Evolutionary conservation across 2,113 vertebrate species (phyloP).

Genomic region (Corythaeola cristata): DNA sequence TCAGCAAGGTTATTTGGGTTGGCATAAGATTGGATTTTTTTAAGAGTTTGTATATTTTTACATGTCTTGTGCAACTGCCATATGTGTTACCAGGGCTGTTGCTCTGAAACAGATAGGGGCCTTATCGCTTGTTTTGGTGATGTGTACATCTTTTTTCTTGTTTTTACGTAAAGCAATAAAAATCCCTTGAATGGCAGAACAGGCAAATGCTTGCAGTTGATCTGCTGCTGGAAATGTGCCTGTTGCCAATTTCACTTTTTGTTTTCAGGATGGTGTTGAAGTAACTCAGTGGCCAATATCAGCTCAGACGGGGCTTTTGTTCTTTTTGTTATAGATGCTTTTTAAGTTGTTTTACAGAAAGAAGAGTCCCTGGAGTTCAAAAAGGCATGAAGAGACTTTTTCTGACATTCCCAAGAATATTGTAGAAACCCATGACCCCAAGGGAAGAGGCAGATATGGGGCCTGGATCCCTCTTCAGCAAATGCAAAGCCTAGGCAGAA

Average conservation of each 20-base stretch:
- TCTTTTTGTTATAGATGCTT: neutral
- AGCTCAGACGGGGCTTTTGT: neutral
- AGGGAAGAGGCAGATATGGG: neutral
- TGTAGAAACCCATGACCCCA: neutral
- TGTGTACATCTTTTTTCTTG: neutral
- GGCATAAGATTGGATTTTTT: neutral
- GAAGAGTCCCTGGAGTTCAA: neutral
- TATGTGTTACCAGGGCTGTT: neutral
- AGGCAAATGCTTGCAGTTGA: neutral
- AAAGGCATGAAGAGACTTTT: neutral
- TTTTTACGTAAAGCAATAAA: neutral
- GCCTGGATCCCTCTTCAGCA: neutral
- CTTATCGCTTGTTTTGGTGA: neutral
- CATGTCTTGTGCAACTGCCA: neutral
- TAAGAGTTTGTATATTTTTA: neutral
- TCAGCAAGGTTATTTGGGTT: slow-evolving; percentile 2
- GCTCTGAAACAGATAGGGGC: neutral
- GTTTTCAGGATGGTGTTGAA: neutral
- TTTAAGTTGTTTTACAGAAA: neutral
- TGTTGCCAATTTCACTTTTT: neutral
- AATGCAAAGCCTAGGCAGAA: neutral
- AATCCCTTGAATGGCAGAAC: neutral
- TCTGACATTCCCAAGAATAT: neutral
- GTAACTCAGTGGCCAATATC: neutral
- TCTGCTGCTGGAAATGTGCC: neutral